Base-by-base conservation (phyloP, 2,888 invertebrate species). In the Dastarcus helophoroides region DNA sequence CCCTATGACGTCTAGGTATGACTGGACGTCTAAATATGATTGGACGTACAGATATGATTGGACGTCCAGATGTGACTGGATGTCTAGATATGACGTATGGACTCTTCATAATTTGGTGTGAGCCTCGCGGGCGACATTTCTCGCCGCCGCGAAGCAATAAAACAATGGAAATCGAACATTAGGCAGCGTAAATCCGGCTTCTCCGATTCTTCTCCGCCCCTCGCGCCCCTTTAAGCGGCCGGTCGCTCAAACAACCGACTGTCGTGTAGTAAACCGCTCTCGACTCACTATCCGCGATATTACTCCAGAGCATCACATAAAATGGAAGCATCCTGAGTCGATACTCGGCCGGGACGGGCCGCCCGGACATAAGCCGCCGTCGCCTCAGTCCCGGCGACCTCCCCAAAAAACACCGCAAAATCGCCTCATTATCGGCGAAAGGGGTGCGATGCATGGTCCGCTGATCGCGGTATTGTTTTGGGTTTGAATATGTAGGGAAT, bases 251-350 rank as follows among this genome's bases (percentile, higher is more conserved):
- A 56, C 56, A 54, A 57, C 57, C 58, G 55, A 56, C 55, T 56
- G 58, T 58, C 56, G 56, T 54, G 51, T 53, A 50, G 48, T 50
- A 53, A 49, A 26, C 26, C 23, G 23, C 23, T n/a, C n/a, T n/a
- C n/a, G n/a, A n/a, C n/a, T n/a, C 48, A 51, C 52, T 52, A 54
- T 54, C 52, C 51, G 51, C 51, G 54, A 56, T 55, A 56, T 56
- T 52, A 55, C 49, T 49, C 48, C 48, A 48, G 8, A 7, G 50
- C 53, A 53, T 53, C 53, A 50, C 49, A 51, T 54, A 54, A 56
- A 56, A 53, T 53, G 54, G 53, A 50, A 50, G 54, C 53, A 51
- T 50, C 52, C 51, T 46, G 44, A 55, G 55, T 54, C 53, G 51
- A 55, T 55, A 55, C 49, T 50, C 40, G 19, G 6, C 19, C n/a